Evolutionary conservation across 2,888 invertebrate genomes (phyloP).

Genomic region (Ennomos erosarius): DNA sequence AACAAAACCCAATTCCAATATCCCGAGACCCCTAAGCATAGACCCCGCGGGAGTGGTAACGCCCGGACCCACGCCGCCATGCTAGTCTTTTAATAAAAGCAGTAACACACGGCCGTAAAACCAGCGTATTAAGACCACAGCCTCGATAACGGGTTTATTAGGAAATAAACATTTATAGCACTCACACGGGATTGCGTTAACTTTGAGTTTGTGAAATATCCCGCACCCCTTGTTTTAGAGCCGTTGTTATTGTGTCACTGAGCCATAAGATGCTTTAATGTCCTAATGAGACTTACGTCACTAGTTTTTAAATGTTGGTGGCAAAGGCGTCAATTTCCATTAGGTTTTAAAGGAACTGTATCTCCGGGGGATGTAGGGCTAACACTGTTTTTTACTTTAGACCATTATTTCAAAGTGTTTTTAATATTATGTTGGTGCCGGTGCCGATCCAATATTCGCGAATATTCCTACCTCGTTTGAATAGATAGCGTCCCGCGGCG

Average conservation of each 20-base stretch:
- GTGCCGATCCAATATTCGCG: not conserved
- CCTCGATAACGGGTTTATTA: slow-evolving; percentile 50
- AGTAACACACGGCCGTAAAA: slow-evolving; percentile 16
- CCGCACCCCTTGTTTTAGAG: slow-evolving; percentile 18
- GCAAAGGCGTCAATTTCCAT: too few relatives aligned
- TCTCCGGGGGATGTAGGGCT: too few relatives aligned
- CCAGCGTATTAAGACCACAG: slow-evolving; percentile 27
- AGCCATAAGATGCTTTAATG: slow-evolving; percentile 19
- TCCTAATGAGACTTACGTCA: slow-evolving; percentile 2
- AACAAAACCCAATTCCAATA: not conserved
- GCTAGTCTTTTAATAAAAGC: slow-evolving; percentile 23
- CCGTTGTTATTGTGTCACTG: slow-evolving; percentile 9
- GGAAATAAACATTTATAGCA: slow-evolving; percentile 47
- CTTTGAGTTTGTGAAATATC: slow-evolving; percentile 28
- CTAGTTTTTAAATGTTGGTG: not conserved
- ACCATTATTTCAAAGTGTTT: too few relatives aligned
- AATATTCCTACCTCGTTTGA: slow-evolving; percentile 5
- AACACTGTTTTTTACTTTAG: too few relatives aligned
- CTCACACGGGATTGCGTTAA: slow-evolving; percentile 32
- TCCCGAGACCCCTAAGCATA: not conserved
- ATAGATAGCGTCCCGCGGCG: slow-evolving; percentile 1
- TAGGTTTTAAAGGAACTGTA: too few relatives aligned
- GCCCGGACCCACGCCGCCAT: slow-evolving; percentile 3
- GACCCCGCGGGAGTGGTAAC: not conserved
- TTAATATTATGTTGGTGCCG: not conserved